These are phyloP conservation scores for Amblyteles armatorius DNA, from an alignment of 2,888 invertebrate genomes.

Conservation along the genomic window DNA sequence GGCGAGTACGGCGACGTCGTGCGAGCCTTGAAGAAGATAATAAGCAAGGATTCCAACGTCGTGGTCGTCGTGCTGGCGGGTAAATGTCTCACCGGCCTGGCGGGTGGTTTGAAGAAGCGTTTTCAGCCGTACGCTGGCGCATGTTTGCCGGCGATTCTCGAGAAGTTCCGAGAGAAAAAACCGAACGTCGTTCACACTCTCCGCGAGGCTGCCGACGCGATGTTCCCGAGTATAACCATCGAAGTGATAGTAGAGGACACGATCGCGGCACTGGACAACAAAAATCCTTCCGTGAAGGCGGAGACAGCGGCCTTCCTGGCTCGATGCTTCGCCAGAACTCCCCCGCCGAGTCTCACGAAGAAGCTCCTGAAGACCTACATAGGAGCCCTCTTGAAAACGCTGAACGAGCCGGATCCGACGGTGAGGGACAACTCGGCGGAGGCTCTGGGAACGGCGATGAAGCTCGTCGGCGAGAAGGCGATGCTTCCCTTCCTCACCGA, in stretches of 20 bases:
- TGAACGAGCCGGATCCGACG: slow-evolving; percentile 93
- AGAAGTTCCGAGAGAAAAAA: slow-evolving; percentile 99
- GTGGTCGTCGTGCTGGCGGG: slow-evolving; percentile 95
- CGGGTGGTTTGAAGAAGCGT: slow-evolving; percentile 93
- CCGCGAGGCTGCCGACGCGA: slow-evolving; percentile 95
- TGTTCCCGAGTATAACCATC: slow-evolving; percentile 91
- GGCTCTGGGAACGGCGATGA: slow-evolving; percentile 97
- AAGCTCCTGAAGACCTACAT: slow-evolving; percentile 95
- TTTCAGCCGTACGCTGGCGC: slow-evolving; percentile 94
- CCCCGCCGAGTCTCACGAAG: slow-evolving; percentile 93
- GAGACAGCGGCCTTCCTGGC: slow-evolving; percentile 95
- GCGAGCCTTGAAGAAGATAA: slow-evolving; percentile 94
- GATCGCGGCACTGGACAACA: slow-evolving; percentile 94
- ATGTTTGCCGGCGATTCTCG: slow-evolving; percentile 92
- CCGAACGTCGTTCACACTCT: slow-evolving; percentile 94
- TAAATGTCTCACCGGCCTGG: slow-evolving; percentile 93
- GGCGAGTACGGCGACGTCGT: slow-evolving; percentile 97
- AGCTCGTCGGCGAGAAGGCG: slow-evolving; percentile 96
- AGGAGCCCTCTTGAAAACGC: slow-evolving; percentile 91
- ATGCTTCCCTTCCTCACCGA: slow-evolving; percentile 94
- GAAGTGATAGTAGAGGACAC: slow-evolving; percentile 95
- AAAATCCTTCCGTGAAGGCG: slow-evolving; percentile 95
- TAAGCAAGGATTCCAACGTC: slow-evolving; percentile 98
- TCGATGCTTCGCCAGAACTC: slow-evolving; percentile 92
- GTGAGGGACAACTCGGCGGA: slow-evolving; percentile 97